Percentiles rank a stretch among this genome's conserved stretches.
phyloP scores from a whole-genome alignment of 2,797 vertebrate species.

The Schizopygopsis pylzovi region DNA sequence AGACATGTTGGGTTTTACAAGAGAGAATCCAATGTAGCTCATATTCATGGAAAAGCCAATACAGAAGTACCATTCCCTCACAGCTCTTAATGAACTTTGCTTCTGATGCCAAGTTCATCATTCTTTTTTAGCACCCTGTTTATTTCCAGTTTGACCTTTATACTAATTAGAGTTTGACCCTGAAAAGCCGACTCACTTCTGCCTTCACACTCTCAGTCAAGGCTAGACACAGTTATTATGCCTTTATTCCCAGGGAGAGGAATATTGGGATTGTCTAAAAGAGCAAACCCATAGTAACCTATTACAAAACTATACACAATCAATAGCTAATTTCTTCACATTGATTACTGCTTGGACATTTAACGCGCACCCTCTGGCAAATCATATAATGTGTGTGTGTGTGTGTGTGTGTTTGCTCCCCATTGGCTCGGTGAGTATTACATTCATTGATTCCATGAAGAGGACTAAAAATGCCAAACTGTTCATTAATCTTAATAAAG shows the following conservation, averaged over 20 bases:
- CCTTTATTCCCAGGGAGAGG: slow-evolving; percentile 80
- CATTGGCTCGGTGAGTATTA: slow-evolving; percentile 85
- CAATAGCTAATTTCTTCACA: slow-evolving; percentile 97
- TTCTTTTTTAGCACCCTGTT: slow-evolving; percentile 72
- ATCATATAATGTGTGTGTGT: slow-evolving; percentile 56
- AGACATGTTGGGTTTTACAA: background rate
- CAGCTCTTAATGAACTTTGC: slow-evolving; percentile 65
- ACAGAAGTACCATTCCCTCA: slow-evolving; percentile 43
- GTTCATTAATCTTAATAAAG: slow-evolving; percentile 89
- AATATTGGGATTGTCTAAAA: slow-evolving; percentile 93
- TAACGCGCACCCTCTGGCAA: slow-evolving; percentile 88
- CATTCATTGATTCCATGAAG: slow-evolving; percentile 85
- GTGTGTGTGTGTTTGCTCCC: slow-evolving; percentile 71
- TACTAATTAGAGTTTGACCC: slow-evolving; percentile 88
- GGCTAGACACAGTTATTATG: slow-evolving; percentile 78
- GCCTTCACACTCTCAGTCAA: slow-evolving; percentile 86
- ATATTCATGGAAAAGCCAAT: slow-evolving; percentile 58
- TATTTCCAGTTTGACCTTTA: slow-evolving; percentile 82
- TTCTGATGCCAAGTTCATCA: slow-evolving; percentile 65
- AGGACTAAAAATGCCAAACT: slow-evolving; percentile 91
- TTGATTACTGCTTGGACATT: slow-evolving; percentile 95
- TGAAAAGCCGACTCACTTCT: slow-evolving; percentile 73
- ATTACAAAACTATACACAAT: slow-evolving; percentile 94
- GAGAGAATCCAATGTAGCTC: slow-evolving; percentile 33
- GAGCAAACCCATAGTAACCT: slow-evolving; percentile 97